Evolutionary conservation across 2,888 invertebrate genomes (phyloP).

Genomic region (Cistogaster globosa): DNA sequence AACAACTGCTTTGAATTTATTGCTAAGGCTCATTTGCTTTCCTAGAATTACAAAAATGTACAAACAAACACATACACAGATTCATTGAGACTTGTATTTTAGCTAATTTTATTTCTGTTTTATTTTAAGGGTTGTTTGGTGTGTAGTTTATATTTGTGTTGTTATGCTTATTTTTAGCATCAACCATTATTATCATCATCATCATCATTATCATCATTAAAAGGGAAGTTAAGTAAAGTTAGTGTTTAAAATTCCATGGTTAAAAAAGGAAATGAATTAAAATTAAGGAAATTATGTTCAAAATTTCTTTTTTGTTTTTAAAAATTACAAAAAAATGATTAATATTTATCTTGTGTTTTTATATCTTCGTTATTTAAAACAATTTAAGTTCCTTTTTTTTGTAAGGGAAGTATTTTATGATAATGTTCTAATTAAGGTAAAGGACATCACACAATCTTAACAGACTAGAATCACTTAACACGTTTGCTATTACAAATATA

Average conservation of each 20-base stretch:
- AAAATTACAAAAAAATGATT: conserved; percentile 19
- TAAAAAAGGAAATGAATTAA: conserved; percentile 68
- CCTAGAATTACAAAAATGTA: neutral
- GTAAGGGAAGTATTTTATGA: conserved; percentile 29
- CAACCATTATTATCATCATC: neutral
- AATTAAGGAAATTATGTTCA: conserved; percentile 68
- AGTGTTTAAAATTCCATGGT: conserved; percentile 51
- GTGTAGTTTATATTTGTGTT: neutral
- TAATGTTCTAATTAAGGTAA: conserved; percentile 49
- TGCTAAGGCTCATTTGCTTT: conserved; percentile 28
- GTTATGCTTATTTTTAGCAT: conserved; percentile 25
- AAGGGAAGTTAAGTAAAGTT: conserved; percentile 63
- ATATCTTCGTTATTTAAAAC: conserved; percentile 15
- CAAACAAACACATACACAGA: neutral
- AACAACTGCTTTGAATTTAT: too few relatives aligned
- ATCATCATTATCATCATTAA: conserved; percentile 28
- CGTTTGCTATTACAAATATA: too few relatives aligned
- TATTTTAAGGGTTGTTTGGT: neutral
- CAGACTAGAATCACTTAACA: neutral
- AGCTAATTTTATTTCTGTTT: neutral
- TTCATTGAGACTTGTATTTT: neutral
- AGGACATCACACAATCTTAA: neutral
- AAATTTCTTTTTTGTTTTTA: conserved; percentile 30
- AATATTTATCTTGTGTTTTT: conserved; percentile 34
- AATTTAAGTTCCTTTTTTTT: neutral